Evolutionary conservation across 2,797 vertebrate genomes (phyloP), one percentile per base, ranked within the genome.

Genomic region (Cossypha niveicapilla): DNA sequence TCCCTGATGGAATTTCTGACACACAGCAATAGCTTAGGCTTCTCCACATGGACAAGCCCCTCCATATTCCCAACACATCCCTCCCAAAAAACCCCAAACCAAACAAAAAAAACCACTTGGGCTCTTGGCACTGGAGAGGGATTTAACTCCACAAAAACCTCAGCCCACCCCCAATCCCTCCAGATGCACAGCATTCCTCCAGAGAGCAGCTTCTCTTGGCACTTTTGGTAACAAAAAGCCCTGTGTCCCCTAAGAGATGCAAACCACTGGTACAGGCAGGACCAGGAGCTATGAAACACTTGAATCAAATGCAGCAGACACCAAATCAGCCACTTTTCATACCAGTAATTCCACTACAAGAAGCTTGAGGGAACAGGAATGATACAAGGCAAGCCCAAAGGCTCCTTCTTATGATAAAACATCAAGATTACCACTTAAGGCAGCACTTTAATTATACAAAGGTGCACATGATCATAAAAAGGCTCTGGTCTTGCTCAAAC

Each of bases 401-500:
- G 92, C 3, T 4, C 74, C 92, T 75, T 57, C 79, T 74, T 23
- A 35, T 21, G 86, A 94, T 84, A 92, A 96, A 94, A 87, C 14
- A 4, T 25, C 71, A 87, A 76, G 89, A 91, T 80, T 50, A 51
- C 32, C 78, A 90, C 73, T 90, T 79, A 66, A 92, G 47, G 75
- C 78, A 95, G 88, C 82, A 70, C 70, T 92, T 89, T 72, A 92
- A 96, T 91, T 88, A 80, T 17, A 50, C 66, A 58, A 78, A 90
- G 71, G 48, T 32, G 67, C 65, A 67, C 60, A 61, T 12, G 68
- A 93, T 39, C 2, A 9, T 30, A 85, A 39, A 88, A 88, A 73
- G 51, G 50, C 66, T 83, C 82, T 86, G 58, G 81, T 91, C 91
- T 34, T 92, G 87, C 90, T 93, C 74, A 86, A 63, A 95, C 92